Base-by-base conservation (phyloP, 2,888 invertebrate species). In the Drosophila buzzatii region DNA sequence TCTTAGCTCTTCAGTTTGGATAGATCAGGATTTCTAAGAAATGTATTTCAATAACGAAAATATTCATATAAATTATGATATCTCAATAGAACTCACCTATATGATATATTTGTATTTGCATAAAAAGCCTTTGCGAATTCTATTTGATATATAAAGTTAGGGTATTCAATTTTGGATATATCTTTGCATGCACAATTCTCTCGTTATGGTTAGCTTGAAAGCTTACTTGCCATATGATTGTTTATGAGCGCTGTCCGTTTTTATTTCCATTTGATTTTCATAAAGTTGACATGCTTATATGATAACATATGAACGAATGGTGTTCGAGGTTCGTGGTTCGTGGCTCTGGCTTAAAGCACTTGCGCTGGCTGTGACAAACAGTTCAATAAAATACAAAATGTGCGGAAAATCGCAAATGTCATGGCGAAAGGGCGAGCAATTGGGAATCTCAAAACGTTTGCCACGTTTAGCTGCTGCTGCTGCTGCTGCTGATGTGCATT, bases 351-450 rank as follows among this genome's bases (percentile, higher is more conserved):
- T 78, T 78, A 62, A 78, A 73, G 69, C 51, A 52, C n/a, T 61
- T 41, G 58, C 51, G 65, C 76, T 77, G 71, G 78, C 80, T 90
- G 88, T 89, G 82, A 86, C 88, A 82, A 90, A 90, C 90, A 90
- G 89, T 90, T 90, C 81, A 85, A 90, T 91, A 89, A 90, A 89
- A 90, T 82, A 87, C 82, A 86, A 91, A 91, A 90, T 82, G 91
- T 91, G 90, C 89, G 87, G 91, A 91, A 91, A 91, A 91, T 91
- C 89, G 86, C 89, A 91, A 91, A 87, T 89, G 89, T 77, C 85
- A 82, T 76, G 75, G 59, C 59, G 31, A 35, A 51, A 70, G 81
- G 73, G 70, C 59, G 70, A 55, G 61, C 71, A 64, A 61, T 71
- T 62, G 64, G 68, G 81, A 87, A 90, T 85, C 84, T 77, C 70